Evolutionary conservation across 2,113 vertebrate genomes (phyloP).

Genomic region (Ariopsis seemanni): DNA sequence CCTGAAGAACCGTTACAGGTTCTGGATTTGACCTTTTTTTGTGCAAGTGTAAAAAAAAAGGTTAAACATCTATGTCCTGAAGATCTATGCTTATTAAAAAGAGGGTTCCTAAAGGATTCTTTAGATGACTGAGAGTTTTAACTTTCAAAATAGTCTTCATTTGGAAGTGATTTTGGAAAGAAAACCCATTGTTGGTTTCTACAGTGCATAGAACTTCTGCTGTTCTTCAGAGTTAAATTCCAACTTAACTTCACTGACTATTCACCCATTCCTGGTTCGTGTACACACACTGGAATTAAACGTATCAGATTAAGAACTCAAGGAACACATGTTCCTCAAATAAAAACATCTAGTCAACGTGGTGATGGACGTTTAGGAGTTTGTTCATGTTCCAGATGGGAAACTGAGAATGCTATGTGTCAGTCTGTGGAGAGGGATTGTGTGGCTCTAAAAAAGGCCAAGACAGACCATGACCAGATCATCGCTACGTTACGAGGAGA

Average conservation of each 20-base stretch:
- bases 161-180: background rate
- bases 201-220: background rate
- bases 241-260: background rate
- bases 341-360: background rate
- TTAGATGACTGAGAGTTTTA: background rate
- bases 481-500: conserved; percentile 82
- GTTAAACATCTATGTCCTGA: background rate
- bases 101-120: background rate
- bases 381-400: conserved; percentile 72
- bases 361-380: background rate
- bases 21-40: background rate
- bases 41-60: background rate
- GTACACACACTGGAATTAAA: background rate
- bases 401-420: conserved; percentile 80
- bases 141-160: background rate
- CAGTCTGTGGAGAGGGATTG: conserved; percentile 89
- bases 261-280: background rate
- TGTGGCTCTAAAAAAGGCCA: conserved; percentile 79
- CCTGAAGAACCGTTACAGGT: background rate
- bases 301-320: background rate
- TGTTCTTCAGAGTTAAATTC: background rate
- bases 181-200: background rate
- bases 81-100: background rate
- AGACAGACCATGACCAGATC: conserved; percentile 83
- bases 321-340: background rate